Evolutionary conservation across 2,888 invertebrate species (phyloP).

Genomic region (Gerris lacustris): DNA sequence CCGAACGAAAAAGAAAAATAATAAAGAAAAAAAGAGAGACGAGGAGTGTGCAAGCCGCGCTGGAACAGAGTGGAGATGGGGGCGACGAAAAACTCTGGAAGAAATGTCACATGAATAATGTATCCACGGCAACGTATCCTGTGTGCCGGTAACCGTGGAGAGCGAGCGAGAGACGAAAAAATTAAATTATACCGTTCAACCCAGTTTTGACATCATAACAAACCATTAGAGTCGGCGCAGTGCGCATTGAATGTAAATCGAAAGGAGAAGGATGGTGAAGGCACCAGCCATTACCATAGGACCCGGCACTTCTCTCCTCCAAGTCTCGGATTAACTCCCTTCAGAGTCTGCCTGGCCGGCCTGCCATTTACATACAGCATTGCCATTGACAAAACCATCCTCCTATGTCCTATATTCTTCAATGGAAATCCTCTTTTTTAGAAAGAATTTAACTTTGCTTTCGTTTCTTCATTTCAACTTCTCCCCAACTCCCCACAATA

Average conservation of each 20-base stretch:
- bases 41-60: constrained; percentile 2
- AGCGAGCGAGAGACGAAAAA: constrained; percentile 17
- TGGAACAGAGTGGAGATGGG: background rate
- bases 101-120: constrained; percentile 22
- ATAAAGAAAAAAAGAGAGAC: background rate
- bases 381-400: background rate
- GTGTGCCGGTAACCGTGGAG: background rate
- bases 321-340: constrained; percentile 2
- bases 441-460: too few relatives aligned
- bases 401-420: background rate
- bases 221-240: constrained; percentile 21
- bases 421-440: too few relatives aligned
- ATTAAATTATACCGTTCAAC: constrained; percentile 27
- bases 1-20: background rate
- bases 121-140: constrained; percentile 12
- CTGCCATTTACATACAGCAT: too few relatives aligned
- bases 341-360: background rate
- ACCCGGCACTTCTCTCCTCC: constrained; percentile 12
- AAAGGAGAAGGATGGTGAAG: background rate
- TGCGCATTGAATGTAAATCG: constrained; percentile 25
- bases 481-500: too few relatives aligned
- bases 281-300: constrained; percentile 7
- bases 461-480: too few relatives aligned
- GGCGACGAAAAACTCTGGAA: background rate
- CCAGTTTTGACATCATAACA: constrained; percentile 27